phyloP scores from a whole-genome alignment of 2,888 invertebrate species.

The Tinea pellionella region DNA sequence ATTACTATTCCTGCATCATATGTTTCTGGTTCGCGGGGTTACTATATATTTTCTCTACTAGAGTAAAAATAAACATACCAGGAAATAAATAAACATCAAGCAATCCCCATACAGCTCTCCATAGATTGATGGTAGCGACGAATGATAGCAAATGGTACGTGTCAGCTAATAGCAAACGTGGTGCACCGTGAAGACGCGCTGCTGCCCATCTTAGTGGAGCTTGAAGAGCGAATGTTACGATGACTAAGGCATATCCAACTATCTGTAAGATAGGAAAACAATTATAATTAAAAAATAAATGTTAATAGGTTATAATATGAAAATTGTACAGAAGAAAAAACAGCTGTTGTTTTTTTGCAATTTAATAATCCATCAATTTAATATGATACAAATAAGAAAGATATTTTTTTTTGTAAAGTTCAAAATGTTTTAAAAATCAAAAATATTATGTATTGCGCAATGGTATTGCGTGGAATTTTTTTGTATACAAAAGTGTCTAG shows the following conservation, averaged over 20 bases:
- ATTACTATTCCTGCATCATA: too few species aligned
- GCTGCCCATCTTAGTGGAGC: constrained; percentile 79
- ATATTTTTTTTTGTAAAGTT: too few species aligned
- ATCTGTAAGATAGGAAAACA: constrained; percentile 67
- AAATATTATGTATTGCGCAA: too few species aligned
- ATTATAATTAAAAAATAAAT: constrained; percentile 10
- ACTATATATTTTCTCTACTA: background rate
- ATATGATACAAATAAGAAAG: too few species aligned
- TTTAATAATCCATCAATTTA: too few species aligned
- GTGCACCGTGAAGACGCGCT: constrained; percentile 73
- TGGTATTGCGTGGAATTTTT: too few species aligned
- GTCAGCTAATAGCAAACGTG: constrained; percentile 79
- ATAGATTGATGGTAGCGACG: constrained; percentile 86
- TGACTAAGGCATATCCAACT: constrained; percentile 79
- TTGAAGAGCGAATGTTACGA: constrained; percentile 79
- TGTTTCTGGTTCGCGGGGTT: too few species aligned
- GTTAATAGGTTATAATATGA: too few species aligned
- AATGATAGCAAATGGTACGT: constrained; percentile 81
- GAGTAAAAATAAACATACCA: constrained; percentile 65
- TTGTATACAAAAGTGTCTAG: too few species aligned
- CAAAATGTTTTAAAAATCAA: too few species aligned
- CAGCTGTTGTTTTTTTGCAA: too few species aligned
- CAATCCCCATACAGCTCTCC: constrained; percentile 88
- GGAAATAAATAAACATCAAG: constrained; percentile 83
- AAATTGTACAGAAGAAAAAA: too few species aligned